These are phyloP conservation scores for Tringa solitaria DNA, from an alignment of 2,113 vertebrate species.

Conservation along the genomic window DNA sequence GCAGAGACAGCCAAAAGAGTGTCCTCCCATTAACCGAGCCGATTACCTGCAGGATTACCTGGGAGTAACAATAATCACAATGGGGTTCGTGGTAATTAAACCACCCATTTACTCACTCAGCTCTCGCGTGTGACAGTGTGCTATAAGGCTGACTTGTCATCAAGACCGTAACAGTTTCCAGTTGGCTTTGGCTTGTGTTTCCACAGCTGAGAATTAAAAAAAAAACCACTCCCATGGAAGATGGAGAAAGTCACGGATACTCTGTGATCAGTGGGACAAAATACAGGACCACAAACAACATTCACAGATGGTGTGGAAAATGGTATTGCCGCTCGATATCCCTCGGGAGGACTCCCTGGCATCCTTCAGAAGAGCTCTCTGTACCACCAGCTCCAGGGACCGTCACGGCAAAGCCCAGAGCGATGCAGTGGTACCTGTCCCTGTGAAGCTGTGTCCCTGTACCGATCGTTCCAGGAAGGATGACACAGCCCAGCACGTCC, in stretches of 20 bases:
- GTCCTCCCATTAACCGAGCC: not conserved
- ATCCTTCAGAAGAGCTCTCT: not conserved
- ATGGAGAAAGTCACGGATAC: not conserved
- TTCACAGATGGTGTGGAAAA: not conserved
- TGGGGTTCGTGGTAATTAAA: not conserved
- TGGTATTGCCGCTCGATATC: fast-evolving
- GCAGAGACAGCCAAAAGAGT: not conserved
- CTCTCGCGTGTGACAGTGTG: fast-evolving
- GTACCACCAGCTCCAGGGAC: not conserved
- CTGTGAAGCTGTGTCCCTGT: not conserved
- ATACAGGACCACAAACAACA: not conserved
- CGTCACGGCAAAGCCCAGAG: not conserved
- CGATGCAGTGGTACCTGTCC: not conserved
- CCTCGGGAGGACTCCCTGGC: not conserved
- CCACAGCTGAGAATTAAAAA: not conserved
- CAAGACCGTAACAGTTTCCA: not conserved
- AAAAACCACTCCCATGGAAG: not conserved
- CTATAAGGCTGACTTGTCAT: not conserved
- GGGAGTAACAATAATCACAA: not conserved
- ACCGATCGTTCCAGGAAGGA: fast-evolving
- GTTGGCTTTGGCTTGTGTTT: slow-evolving; percentile 33
- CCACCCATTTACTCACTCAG: not conserved
- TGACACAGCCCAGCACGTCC: not conserved
- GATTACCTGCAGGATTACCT: not conserved
- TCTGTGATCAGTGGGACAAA: not conserved